Evolutionary conservation across 2,797 vertebrate species (phyloP), one percentile per base, ranked within the genome.

Genomic region (Leptatherina wallacei): DNA sequence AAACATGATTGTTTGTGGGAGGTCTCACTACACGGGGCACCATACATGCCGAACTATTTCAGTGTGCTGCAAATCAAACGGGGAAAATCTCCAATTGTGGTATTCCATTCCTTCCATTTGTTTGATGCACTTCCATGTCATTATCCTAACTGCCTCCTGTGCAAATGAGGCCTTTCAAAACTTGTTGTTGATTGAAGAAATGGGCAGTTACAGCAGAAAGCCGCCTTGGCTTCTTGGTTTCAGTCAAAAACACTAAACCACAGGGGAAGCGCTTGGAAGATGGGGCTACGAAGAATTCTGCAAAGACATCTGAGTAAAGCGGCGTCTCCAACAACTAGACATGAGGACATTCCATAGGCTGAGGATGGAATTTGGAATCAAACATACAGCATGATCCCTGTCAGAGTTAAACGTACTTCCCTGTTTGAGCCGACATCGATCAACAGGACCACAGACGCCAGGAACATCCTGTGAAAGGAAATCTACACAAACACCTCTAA

Each of bases 111-210:
- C 58, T 80, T 77, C 54, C 63, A 54, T 87, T 84, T 69, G 74
- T 87, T 62, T 67, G 75, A 85, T 73, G 83, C 71, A 75, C 75
- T 75, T 87, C 82, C 79, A 71, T 86, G 79, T 88, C 80, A 86
- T 91, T 89, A 84, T 70, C 8, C 59, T 74, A 75, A 83, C 65
- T 80, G 78, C 73, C 56, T 83, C 82, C 74, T 85, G 75, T 68
- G 56, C 82, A 86, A 88, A 83, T 61, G 71, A 82, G 70, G 70
- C 78, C 74, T 80, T 81, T 88, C 67, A 77, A 71, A 83, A 74
- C 66, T 74, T 56, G 69, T 65, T 64, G 65, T 52, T 75, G 71
- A 83, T 85, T 78, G 69, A 65, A 40, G 61, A 72, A 65, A 82
- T 22, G 62, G 66, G 67, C 61, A 80, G 59, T 65, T 64, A 69